Evolutionary conservation across 2,888 invertebrate species (phyloP), one percentile per base, ranked within the genome.

Genomic region (Horisme vitalbata): DNA sequence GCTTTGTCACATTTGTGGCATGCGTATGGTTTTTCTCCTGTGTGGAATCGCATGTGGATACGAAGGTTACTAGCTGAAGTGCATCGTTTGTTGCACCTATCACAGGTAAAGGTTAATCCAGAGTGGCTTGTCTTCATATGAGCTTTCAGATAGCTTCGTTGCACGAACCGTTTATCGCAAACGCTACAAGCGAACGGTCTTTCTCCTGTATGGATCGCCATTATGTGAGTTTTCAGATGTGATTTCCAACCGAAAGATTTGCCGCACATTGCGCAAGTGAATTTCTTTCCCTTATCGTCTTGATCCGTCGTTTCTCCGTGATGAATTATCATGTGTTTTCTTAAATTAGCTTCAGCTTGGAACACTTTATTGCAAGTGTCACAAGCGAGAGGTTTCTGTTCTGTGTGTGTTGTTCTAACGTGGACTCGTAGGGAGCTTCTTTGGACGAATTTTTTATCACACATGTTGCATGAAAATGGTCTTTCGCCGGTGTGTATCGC

Each of bases 401-500:
- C 46, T 0, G 41, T 32, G 8, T 47, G 47, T 1, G 2, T 3
- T 1, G 10, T 18, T 13, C 27, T 24, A 36, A 41, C 28, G 15
- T 47, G 47, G 3, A 21, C 26, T 20, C 37, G 15, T 14, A 47
- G 28, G n/a, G 27, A 28, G 13, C 28, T 28, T 7, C 28, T 7
- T 28, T 28, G 41, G 3, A 41, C 41, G 13, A 47, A 47, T 9
- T 18, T 41, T 14, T 73, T 73, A 0, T 62, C 60, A 6, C 75
- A 75, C 2, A 62, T 34, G 0, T 57, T 12, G 13, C 75, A 75
- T 0, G 48, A 45, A 46, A 61, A 69, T 0, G 75, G 75, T 0
- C 55, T 57, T 36, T 72, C 73, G 0, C 70, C 73, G 0, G 70
- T 74, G 24, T 74, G 73, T 0, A 58, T 62, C 0, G 47, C 41